Evolutionary conservation across 2,113 vertebrate species (phyloP), one percentile per base, ranked within the genome.

Genomic region (Merops nubicus): DNA sequence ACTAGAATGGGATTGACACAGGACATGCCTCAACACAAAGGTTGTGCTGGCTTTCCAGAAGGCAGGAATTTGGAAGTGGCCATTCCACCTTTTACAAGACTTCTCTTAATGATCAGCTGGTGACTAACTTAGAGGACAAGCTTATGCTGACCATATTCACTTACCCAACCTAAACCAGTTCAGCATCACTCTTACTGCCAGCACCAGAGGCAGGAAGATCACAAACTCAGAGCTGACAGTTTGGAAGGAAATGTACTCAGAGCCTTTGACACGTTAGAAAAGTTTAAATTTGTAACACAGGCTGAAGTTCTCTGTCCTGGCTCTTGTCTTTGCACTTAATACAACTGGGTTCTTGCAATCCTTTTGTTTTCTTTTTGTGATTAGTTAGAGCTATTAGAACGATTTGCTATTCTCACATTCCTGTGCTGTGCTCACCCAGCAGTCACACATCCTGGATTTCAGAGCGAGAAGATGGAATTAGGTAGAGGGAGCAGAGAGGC

Each of bases 291-390:
- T 63, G 48, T 91, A 77, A 88, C 34, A 9, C 42, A 56, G 87
- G 14, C 38, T 54, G 25, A 59, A 79, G 17, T 57, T 64, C n/a
- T 68, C 81, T 91, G n/a, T 80, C 45, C 62, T 77, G 63, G 63
- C 54, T 90, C 21, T 62, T 86, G 50, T 14, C 90, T 95, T 93
- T 94, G 93, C 83, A 84, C 92, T 91, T 91, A 91, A 59, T 91
- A 86, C 34, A 86, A 11, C 12, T 76, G 79, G 43, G 60, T 59
- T 90, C 79, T 91, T 92, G 59, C 83, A 91, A 47, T 96, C 20
- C 9, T 9, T 86, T 67, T 89, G 59, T 79, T 16, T 88, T 43
- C 6, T 59, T 67, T 73, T 80, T 43, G 21, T 70, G 21, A 8
- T 62, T 51, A 48, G 29, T 45, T 53, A 8, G 38, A 74, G 76